Base-by-base conservation (phyloP, 2,888 invertebrate species). In the Mimumesa dahlbomi region DNA sequence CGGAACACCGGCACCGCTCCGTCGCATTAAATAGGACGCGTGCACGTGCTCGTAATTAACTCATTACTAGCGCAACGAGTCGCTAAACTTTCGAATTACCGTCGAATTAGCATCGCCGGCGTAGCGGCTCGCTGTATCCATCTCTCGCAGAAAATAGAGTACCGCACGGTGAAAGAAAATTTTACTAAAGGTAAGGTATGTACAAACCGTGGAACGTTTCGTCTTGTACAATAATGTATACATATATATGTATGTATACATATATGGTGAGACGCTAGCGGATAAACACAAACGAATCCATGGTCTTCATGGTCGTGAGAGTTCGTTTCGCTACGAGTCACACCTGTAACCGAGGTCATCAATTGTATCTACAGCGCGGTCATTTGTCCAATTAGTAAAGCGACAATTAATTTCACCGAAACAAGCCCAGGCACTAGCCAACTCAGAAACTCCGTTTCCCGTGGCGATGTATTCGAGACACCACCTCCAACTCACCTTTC, bases 1-100 rank as follows among this genome's bases (percentile, higher is more conserved):
- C 59, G 61, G 56, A 81, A 71, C 64, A 68, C 74, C 64, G 56
- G 16, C 46, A 49, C 54, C 40, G 53, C 46, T 40, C 11, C 72
- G 68, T 65, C 76, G 76, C 76, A 80, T 84, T 82, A 82, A 82
- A 82, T 68, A 77, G 65, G 73, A 77, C 74, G 68, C 63, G 62
- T 65, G 75, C 77, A 77, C 78, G 81, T 74, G 83, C 81, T 80
- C 74, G 79, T 83, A 84, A 84, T 84, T 84, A 84, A 81, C 83
- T 81, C 81, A 81, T 84, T 80, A 82, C 74, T 75, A 75, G 66
- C 58, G 53, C 64, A 58, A 75, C 70, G 57, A 72, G 43, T 57
- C 57, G 71, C 64, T 79, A 78, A 66, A 63, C 68, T 43, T 65
- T 65, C 66, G 64, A 53, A 53, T 66, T 63, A 64, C 57, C 40